Evolutionary conservation across 2,797 vertebrate genomes (phyloP).

Genomic region (Diglossa cyanea): DNA sequence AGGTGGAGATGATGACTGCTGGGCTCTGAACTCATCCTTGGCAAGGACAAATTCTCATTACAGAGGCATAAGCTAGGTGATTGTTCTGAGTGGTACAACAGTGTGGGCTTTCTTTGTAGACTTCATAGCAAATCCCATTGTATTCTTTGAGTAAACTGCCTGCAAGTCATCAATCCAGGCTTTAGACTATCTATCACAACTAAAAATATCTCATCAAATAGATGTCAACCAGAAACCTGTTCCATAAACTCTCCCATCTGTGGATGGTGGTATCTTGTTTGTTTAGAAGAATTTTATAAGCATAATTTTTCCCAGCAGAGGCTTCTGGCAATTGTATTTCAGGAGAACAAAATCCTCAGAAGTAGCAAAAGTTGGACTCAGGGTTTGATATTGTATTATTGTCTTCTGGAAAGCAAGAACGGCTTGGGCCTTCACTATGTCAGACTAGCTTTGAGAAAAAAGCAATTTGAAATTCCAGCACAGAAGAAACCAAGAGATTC

Average conservation of each 20-base stretch:
- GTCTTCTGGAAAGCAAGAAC: background rate
- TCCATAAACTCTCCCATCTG: background rate
- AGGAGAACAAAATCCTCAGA: background rate
- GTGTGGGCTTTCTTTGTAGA: background rate
- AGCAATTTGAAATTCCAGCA: background rate
- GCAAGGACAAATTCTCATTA: background rate
- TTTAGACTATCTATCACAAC: background rate
- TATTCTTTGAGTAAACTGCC: background rate
- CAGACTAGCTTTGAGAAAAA: background rate
- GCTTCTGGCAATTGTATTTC: background rate
- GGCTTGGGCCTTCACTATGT: background rate
- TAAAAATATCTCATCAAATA: background rate
- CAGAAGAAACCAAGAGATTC: background rate
- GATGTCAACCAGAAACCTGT: background rate
- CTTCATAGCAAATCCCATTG: background rate
- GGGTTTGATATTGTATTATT: background rate
- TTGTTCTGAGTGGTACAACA: background rate
- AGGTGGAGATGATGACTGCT: background rate
- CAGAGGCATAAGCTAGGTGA: background rate
- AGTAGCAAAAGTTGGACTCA: background rate
- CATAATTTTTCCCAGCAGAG: background rate
- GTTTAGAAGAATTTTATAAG: background rate
- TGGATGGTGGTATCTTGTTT: background rate
- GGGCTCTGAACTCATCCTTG: background rate
- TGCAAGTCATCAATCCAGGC: background rate